Conservation (phyloP, 2,113 vertebrate species). For the Bambusicola thoracicus region DNA sequence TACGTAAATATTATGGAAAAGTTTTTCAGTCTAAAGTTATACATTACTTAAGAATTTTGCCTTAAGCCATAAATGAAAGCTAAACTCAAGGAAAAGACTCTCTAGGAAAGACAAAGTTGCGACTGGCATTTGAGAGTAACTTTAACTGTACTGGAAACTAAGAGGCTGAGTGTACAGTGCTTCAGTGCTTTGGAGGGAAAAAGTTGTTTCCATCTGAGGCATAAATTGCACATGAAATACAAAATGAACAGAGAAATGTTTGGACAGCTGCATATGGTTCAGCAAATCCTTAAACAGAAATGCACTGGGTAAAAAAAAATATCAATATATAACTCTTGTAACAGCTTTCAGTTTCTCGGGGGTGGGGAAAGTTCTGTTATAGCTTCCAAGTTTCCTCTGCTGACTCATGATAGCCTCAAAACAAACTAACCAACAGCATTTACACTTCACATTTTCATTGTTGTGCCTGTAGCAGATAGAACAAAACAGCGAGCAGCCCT, state of each 20-base stretch:
- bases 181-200: fast-evolving
- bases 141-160: neutral
- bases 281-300: neutral
- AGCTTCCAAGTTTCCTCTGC: neutral
- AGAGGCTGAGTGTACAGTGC: neutral
- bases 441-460: neutral
- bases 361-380: neutral
- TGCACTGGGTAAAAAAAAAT: neutral
- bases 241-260: neutral
- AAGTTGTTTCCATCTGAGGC: neutral
- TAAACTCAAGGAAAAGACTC: neutral
- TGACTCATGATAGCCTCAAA: neutral
- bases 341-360: neutral
- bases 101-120: neutral
- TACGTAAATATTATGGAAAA: neutral
- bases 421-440: neutral
- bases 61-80: neutral
- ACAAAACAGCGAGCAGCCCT: neutral
- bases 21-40: neutral
- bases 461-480: neutral
- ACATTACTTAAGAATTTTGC: neutral
- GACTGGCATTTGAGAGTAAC: neutral
- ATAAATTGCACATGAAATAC: neutral
- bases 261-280: neutral
- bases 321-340: neutral